phyloP scores from a whole-genome alignment of 2,113 vertebrate species.

The Plecotus auritus region DNA sequence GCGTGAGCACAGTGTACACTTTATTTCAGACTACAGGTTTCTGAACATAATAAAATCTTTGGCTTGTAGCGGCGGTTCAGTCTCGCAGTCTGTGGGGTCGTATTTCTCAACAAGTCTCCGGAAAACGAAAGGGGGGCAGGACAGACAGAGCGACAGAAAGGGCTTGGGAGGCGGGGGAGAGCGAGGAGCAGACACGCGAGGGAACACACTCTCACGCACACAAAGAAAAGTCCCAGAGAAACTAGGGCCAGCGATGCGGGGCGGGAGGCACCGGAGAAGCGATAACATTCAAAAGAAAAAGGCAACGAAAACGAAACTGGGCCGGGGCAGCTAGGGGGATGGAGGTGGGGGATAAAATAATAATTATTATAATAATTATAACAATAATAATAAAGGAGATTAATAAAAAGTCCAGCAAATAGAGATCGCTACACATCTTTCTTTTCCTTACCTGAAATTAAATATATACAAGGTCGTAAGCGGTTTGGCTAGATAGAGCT shows the following conservation, averaged over 20 bases:
- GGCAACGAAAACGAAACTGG: slow-evolving; percentile 74
- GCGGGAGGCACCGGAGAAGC: slow-evolving; percentile 54
- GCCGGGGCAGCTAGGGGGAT: slow-evolving; percentile 11
- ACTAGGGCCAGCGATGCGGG: slow-evolving; percentile 51
- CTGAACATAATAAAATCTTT: slow-evolving; percentile 99
- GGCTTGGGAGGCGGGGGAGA: slow-evolving; percentile 52
- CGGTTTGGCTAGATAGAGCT: slow-evolving; percentile 97
- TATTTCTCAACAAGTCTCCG: slow-evolving; percentile 67
- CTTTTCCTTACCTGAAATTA: slow-evolving; percentile 93
- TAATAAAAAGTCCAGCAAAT: slow-evolving; percentile 85
- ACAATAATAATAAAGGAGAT: slow-evolving; percentile 77
- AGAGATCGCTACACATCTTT: slow-evolving; percentile 86
- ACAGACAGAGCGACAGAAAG: slow-evolving; percentile 66
- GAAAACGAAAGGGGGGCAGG: slow-evolving; percentile 37
- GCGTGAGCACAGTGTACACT: slow-evolving; percentile 87
- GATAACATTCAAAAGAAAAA: slow-evolving; percentile 54
- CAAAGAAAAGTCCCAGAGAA: slow-evolving; percentile 74
- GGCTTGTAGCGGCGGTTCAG: slow-evolving; percentile 94
- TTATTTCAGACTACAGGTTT: slow-evolving; percentile 98
- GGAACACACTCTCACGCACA: slow-evolving; percentile 63
- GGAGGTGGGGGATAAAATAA: slow-evolving; percentile 63
- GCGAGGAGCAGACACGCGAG: slow-evolving; percentile 57
- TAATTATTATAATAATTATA: slow-evolving; percentile 81
- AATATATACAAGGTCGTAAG: slow-evolving; percentile 97
- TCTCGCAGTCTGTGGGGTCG: slow-evolving; percentile 83